phyloP scores from a whole-genome alignment of 2,797 vertebrate genomes.

The Meda fulgida region DNA sequence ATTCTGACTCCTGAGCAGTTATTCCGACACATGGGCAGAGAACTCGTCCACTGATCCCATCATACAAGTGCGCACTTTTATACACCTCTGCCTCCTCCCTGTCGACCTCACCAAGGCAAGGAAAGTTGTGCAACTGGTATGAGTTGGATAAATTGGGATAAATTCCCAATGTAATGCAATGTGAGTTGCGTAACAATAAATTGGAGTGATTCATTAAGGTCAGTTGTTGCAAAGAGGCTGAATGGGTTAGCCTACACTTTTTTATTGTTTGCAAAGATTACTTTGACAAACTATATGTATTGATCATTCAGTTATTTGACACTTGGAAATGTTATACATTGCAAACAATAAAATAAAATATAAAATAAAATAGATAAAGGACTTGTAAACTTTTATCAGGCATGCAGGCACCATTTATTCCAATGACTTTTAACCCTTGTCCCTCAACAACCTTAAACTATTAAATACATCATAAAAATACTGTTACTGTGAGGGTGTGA shows the following conservation, averaged over 20 bases:
- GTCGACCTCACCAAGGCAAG: neutral
- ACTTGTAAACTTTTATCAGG: neutral
- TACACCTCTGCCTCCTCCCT: conserved; percentile 21
- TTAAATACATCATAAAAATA: neutral
- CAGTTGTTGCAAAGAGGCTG: neutral
- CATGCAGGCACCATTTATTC: neutral
- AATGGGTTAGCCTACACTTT: neutral
- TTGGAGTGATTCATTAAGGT: neutral
- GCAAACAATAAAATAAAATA: neutral
- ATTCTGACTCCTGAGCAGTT: neutral
- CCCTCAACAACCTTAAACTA: neutral
- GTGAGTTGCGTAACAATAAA: neutral
- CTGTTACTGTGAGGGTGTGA: neutral
- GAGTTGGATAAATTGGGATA: neutral
- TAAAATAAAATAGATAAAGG: neutral
- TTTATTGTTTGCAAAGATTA: neutral
- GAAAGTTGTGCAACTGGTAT: neutral
- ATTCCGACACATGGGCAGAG: neutral
- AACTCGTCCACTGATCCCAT: neutral
- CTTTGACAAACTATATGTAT: neutral
- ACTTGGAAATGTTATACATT: neutral
- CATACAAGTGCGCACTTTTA: neutral
- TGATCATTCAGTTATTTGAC: neutral
- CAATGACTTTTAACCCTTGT: neutral
- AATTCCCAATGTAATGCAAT: too few species aligned